A percentile compares a stretch with the other conserved stretches of the same genome.
Evolutionary conservation across 2,797 vertebrate genomes (phyloP).

Genomic region (Choloepus didactylus): DNA sequence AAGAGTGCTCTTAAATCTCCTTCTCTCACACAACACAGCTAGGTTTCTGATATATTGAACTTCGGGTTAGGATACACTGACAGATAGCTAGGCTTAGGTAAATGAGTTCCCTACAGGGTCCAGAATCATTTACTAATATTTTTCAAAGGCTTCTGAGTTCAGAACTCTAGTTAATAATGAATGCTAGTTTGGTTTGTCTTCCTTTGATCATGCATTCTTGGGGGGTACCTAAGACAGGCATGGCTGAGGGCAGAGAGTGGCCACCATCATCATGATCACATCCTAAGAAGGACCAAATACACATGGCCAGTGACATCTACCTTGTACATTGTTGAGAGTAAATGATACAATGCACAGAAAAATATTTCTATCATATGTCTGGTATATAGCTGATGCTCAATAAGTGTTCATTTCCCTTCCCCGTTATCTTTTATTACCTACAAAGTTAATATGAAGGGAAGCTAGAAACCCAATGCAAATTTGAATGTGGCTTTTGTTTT

Average conservation of each 20-base stretch:
- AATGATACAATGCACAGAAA: background rate
- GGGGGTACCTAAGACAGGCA: background rate
- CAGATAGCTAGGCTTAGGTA: background rate
- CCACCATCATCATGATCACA: background rate
- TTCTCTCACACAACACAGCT: background rate
- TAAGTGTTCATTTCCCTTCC: background rate
- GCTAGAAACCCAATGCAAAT: conserved; percentile 7
- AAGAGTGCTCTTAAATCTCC: background rate
- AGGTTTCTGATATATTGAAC: background rate
- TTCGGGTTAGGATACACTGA: background rate
- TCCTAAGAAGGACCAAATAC: background rate
- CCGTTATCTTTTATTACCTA: background rate
- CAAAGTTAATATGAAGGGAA: background rate
- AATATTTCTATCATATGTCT: background rate
- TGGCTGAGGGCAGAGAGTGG: background rate
- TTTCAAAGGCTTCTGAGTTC: background rate
- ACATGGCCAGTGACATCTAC: background rate
- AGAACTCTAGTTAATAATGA: background rate
- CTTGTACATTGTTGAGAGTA: background rate
- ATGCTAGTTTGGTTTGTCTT: background rate
- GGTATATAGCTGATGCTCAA: background rate
- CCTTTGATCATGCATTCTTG: background rate
- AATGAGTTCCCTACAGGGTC: background rate
- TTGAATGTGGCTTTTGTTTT: conserved; percentile 13
- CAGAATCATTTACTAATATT: background rate